Percentiles rank a stretch among this genome's conserved stretches.
Evolutionary conservation across 2,797 vertebrate genomes (phyloP).

Genomic region (Fratercula arctica): DNA sequence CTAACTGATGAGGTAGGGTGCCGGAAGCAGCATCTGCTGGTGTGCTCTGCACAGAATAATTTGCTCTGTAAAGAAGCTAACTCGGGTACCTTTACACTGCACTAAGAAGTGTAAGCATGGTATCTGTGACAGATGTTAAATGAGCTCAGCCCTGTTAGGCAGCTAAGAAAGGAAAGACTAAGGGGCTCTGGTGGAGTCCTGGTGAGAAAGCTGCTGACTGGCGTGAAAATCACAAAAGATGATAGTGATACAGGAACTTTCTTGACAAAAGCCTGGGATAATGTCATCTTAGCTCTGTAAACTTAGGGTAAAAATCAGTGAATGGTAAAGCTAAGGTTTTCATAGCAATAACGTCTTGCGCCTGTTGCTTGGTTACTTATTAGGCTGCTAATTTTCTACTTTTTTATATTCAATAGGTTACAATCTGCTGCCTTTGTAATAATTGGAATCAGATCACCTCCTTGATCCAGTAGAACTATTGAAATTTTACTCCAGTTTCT

Average conservation of each 20-base stretch:
- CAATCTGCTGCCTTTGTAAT: neutral
- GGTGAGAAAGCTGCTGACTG: slow-evolving; percentile 11
- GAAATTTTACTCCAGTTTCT: neutral
- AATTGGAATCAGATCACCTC: neutral
- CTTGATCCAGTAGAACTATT: neutral
- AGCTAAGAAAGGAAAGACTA: neutral
- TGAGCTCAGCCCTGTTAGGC: neutral
- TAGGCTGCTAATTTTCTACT: neutral
- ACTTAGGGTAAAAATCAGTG: neutral
- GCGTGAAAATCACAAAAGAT: neutral
- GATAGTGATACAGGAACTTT: neutral
- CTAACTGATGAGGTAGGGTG: neutral
- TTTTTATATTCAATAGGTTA: neutral
- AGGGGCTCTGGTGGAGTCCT: neutral
- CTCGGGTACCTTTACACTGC: neutral
- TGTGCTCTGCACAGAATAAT: neutral
- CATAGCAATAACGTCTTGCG: neutral
- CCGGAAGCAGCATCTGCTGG: neutral
- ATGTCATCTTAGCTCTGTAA: neutral
- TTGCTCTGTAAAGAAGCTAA: neutral
- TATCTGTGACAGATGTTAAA: slow-evolving; percentile 16
- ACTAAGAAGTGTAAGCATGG: neutral
- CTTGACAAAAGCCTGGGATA: neutral
- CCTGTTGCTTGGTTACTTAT: slow-evolving; percentile 41
- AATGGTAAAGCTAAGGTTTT: slow-evolving; percentile 3